Evolutionary conservation across 2,888 invertebrate species (phyloP).

Genomic region (Macrophya alboannulata): DNA sequence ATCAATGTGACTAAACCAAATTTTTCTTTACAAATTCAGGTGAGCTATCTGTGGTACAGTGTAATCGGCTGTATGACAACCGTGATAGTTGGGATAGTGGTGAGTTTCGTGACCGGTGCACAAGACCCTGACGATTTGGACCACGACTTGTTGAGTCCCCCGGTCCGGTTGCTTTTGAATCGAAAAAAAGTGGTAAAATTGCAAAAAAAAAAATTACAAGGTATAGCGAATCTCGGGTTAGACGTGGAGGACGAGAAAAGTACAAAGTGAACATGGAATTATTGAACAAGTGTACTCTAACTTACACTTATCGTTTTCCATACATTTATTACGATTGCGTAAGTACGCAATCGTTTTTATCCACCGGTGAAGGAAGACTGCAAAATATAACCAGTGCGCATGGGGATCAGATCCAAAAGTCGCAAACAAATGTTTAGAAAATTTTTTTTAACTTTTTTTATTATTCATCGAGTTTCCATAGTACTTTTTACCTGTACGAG

Average conservation of each 20-base stretch:
- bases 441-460: conserved; percentile 1
- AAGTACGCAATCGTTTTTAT: background rate
- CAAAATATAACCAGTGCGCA: background rate
- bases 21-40: conserved; percentile 64
- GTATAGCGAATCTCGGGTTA: conserved; percentile 74
- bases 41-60: conserved; percentile 93
- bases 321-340: conserved; percentile 33
- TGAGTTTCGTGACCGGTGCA: conserved; percentile 86
- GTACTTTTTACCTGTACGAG: background rate
- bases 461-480: background rate
- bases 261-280: conserved; percentile 32
- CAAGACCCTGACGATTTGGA: conserved; percentile 85
- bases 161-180: conserved; percentile 82
- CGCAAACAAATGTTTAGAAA: background rate
- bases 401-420: background rate
- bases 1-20: background rate
- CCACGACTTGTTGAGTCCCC: conserved; percentile 86
- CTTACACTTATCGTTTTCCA: background rate
- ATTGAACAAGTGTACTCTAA: background rate
- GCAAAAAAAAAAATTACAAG: conserved; percentile 71
- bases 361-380: conserved; percentile 21
- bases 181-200: background rate
- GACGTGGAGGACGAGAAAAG: conserved; percentile 75
- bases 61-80: conserved; percentile 90
- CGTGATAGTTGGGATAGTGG: conserved; percentile 86